These are phyloP conservation scores for Phragmatobia fuliginosa DNA, from an alignment of 2,888 invertebrate genomes.

Conservation along the genomic window DNA sequence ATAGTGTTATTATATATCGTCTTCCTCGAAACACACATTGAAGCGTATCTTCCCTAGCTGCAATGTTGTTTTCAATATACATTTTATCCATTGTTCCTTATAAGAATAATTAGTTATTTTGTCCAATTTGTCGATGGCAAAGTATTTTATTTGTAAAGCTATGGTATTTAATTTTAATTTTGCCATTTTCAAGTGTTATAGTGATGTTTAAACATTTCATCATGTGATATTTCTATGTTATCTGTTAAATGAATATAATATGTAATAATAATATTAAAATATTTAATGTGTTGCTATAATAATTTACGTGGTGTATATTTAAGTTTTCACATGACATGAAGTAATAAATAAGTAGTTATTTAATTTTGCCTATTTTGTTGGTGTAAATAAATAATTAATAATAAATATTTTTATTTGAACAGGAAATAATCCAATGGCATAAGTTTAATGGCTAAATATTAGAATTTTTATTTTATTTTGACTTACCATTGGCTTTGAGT, in stretches of 20 bases:
- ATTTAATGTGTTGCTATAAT: conserved; percentile 72
- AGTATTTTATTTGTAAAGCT: conserved; percentile 63
- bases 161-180: conserved; percentile 65
- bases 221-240: conserved; percentile 86
- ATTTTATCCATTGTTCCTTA: conserved; percentile 60
- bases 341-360: conserved; percentile 58
- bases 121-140: conserved; percentile 45
- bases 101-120: conserved; percentile 26
- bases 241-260: conserved; percentile 79
- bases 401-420: conserved; percentile 51
- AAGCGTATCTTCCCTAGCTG: conserved; percentile 14
- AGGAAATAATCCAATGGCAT: conserved; percentile 35
- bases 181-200: conserved; percentile 77
- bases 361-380: conserved; percentile 67
- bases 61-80: conserved; percentile 22
- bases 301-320: conserved; percentile 67
- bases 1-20: conserved; percentile 30
- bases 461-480: conserved; percentile 29
- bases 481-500: conserved; percentile 15
- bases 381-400: conserved; percentile 74
- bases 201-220: conserved; percentile 78
- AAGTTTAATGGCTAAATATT: conserved; percentile 36
- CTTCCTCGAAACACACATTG: conserved; percentile 22
- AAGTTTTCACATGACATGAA: conserved; percentile 80
- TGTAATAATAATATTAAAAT: conserved; percentile 66